phyloP scores from a whole-genome alignment of 1,140 invertebrate species.

The Danaus melanippus region DNA sequence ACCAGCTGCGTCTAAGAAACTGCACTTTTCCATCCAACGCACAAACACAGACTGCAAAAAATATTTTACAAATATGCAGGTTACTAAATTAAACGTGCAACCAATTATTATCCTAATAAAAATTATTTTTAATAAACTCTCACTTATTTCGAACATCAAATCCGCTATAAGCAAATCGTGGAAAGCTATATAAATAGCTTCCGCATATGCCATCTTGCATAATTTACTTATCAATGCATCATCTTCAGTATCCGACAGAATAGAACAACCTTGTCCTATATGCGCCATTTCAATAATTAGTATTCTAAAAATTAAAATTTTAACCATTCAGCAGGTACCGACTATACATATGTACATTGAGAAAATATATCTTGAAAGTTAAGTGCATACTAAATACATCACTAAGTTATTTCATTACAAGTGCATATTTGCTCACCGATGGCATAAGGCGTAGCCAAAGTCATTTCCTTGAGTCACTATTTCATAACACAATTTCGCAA shows the following conservation, averaged over 20 bases:
- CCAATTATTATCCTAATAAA: constrained; percentile 1
- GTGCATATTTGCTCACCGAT: constrained; percentile 29
- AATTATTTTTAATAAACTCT: constrained; percentile 8
- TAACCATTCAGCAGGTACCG: no score
- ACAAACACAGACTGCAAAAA: constrained; percentile 36
- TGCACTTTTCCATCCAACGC: constrained; percentile 28
- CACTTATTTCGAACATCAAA: constrained; percentile 44
- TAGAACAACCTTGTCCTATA: constrained; percentile 28
- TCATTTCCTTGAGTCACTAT: constrained; percentile 31
- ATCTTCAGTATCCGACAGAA: constrained; percentile 33
- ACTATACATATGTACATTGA: no score
- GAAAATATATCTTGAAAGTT: no score
- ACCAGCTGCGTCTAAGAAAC: constrained; percentile 35
- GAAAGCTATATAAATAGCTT: constrained; percentile 33
- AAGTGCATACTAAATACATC: no score
- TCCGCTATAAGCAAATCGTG: constrained; percentile 29
- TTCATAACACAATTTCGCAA: constrained; percentile 19
- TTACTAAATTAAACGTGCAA: neutral
- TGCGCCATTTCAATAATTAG: constrained; percentile 30
- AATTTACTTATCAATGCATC: constrained; percentile 21
- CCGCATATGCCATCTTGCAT: constrained; percentile 31
- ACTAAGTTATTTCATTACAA: no score
- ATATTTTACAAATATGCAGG: neutral
- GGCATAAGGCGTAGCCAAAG: constrained; percentile 37
- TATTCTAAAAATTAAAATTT: constrained; percentile 24